Conservation (phyloP, 2,888 invertebrate species). For the Hypercompe scribonia region DNA sequence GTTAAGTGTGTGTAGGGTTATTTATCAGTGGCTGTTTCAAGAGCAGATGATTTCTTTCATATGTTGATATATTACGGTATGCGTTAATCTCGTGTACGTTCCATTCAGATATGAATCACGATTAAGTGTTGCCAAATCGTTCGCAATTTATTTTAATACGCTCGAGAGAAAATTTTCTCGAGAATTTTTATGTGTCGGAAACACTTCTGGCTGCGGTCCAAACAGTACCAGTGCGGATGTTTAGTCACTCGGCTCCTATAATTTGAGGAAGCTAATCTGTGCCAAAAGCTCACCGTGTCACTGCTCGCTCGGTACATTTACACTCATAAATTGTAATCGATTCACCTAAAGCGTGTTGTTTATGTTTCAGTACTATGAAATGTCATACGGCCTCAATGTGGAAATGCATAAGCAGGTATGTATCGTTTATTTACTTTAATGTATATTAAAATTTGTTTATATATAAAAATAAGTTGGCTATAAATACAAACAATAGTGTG, state of each 20-base stretch:
- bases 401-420: slow-evolving; percentile 99
- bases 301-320: slow-evolving; percentile 66
- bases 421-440: slow-evolving; percentile 42
- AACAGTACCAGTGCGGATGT: slow-evolving; percentile 82
- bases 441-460: neutral
- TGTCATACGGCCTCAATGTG: slow-evolving; percentile 98
- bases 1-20: slow-evolving; percentile 61
- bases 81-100: slow-evolving; percentile 78
- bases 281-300: slow-evolving; percentile 80
- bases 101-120: slow-evolving; percentile 84
- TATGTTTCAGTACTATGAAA: slow-evolving; percentile 98
- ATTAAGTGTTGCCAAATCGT: slow-evolving; percentile 87
- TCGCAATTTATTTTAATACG: slow-evolving; percentile 86
- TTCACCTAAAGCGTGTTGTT: slow-evolving; percentile 72
- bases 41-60: slow-evolving; percentile 65
- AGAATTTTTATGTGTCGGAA: slow-evolving; percentile 85
- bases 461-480: slow-evolving; percentile 21
- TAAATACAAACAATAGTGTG: slow-evolving; percentile 35
- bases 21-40: slow-evolving; percentile 60
- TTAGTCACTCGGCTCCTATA: slow-evolving; percentile 83
- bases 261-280: slow-evolving; percentile 83
- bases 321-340: slow-evolving; percentile 67
- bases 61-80: slow-evolving; percentile 77
- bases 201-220: slow-evolving; percentile 83
- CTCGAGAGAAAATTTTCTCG: slow-evolving; percentile 82